phyloP scores from a whole-genome alignment of 2,888 invertebrate genomes.

The Agrilus cyanescens region DNA sequence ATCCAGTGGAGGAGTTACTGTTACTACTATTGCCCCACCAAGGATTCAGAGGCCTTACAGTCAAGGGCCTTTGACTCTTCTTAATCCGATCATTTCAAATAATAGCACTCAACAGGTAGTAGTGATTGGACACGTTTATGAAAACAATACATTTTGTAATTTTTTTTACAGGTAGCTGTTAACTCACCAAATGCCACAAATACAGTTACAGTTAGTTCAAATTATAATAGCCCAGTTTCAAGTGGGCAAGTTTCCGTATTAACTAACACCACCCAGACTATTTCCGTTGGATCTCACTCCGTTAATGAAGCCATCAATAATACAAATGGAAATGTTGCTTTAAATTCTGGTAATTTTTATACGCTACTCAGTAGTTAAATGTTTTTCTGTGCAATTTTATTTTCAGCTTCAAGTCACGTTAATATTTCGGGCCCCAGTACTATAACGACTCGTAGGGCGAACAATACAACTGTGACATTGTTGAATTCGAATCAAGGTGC shows the following conservation, averaged over 20 bases:
- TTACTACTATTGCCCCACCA: slow-evolving; percentile 48
- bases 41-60: slow-evolving; percentile 38
- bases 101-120: slow-evolving; percentile 25
- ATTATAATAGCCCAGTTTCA: slow-evolving; percentile 29
- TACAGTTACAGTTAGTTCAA: slow-evolving; percentile 31
- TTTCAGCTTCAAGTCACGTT: slow-evolving; percentile 29
- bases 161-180: slow-evolving; percentile 8
- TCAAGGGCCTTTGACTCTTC: slow-evolving; percentile 40
- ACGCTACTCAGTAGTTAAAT: too few species aligned
- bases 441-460: slow-evolving; percentile 46
- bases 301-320: slow-evolving; percentile 27
- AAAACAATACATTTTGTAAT: background rate
- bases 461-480: slow-evolving; percentile 69
- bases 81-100: slow-evolving; percentile 20
- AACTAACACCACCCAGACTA: slow-evolving; percentile 25
- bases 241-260: slow-evolving; percentile 33
- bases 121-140: background rate
- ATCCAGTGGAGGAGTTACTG: slow-evolving; percentile 49
- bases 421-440: slow-evolving; percentile 51
- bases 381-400: background rate
- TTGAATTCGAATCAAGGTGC: slow-evolving; percentile 44
- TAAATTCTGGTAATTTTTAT: too few species aligned
- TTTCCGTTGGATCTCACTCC: slow-evolving; percentile 27
- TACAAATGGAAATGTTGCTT: slow-evolving; percentile 11
- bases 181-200: slow-evolving; percentile 17